These are phyloP conservation scores for Aurelia aurita DNA, from an alignment of 30 jellyfish, hydroid and myxozoan species.

Conservation along the genomic window DNA sequence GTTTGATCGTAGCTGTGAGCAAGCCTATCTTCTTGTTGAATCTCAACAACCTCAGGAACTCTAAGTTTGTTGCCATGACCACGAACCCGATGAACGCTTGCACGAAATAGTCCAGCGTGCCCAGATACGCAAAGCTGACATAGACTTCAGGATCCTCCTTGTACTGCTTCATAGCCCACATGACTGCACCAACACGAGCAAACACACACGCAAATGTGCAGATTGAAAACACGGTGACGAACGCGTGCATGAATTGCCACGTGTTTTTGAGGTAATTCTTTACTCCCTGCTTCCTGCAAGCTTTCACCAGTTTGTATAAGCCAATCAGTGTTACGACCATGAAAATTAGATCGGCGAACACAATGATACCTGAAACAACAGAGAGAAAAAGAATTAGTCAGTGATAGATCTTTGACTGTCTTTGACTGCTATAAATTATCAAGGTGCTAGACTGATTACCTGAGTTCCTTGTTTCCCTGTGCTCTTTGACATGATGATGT, in stretches of 20 bases:
- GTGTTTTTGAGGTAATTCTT: conserved; percentile 68
- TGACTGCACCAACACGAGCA: conserved; percentile 91
- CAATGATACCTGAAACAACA: conserved; percentile 40
- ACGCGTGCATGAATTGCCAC: conserved; percentile 85
- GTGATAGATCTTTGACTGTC: too few relatives aligned
- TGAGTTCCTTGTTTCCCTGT: too few relatives aligned
- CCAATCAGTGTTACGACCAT: conserved; percentile 78
- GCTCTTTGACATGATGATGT: too few relatives aligned
- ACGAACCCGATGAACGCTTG: conserved; percentile 91
- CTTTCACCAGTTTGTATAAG: conserved; percentile 76
- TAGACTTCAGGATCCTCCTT: conserved; percentile 87
- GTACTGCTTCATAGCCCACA: conserved; percentile 88
- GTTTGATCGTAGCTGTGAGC: conserved; percentile 81
- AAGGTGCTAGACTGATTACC: too few relatives aligned
- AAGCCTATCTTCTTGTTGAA: conserved; percentile 85
- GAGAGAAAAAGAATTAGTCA: background rate
- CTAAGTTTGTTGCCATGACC: conserved; percentile 89
- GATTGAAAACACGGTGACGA: conserved; percentile 87
- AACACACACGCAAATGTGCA: conserved; percentile 82
- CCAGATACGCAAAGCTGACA: conserved; percentile 90
- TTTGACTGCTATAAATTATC: too few relatives aligned
- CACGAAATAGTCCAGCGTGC: conserved; percentile 85
- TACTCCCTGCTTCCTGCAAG: conserved; percentile 75
- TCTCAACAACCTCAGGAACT: conserved; percentile 88
- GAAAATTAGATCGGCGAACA: conserved; percentile 75